Percentiles rank a stretch among this genome's conserved stretches.
Conservation (phyloP, 2,797 vertebrate species). For the Taeniopygia guttata region DNA sequence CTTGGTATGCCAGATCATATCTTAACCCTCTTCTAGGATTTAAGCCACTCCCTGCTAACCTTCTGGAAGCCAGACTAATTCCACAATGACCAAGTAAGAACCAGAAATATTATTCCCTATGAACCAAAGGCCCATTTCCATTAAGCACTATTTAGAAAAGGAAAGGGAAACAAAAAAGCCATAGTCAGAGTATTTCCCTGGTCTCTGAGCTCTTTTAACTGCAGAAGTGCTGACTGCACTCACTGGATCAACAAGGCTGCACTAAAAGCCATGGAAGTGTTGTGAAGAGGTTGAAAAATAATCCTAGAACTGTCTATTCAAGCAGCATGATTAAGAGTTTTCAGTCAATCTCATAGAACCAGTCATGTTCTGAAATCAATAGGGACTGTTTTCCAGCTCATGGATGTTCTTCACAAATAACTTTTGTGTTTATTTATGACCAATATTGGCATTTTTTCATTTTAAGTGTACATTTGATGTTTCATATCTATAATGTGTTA, state of each 20-base stretch:
- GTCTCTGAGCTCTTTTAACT: neutral
- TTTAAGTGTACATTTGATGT: neutral
- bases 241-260: neutral
- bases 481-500: neutral
- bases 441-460: neutral
- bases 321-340: neutral
- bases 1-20: neutral
- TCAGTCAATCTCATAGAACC: neutral
- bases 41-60: neutral
- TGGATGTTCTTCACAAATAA: neutral
- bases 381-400: neutral
- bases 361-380: neutral
- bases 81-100: neutral
- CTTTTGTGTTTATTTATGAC: neutral
- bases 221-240: neutral
- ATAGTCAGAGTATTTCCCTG: neutral
- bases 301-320: neutral
- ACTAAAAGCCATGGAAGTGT: neutral
- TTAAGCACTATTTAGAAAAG: neutral
- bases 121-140: neutral
- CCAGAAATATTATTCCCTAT: neutral
- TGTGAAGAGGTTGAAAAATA: neutral
- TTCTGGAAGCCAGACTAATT: neutral
- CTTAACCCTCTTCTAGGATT: neutral
- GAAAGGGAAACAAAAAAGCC: accelerated